These are phyloP conservation scores for Cathartes aura DNA, from an alignment of 2,113 vertebrate species.

Conservation along the genomic window DNA sequence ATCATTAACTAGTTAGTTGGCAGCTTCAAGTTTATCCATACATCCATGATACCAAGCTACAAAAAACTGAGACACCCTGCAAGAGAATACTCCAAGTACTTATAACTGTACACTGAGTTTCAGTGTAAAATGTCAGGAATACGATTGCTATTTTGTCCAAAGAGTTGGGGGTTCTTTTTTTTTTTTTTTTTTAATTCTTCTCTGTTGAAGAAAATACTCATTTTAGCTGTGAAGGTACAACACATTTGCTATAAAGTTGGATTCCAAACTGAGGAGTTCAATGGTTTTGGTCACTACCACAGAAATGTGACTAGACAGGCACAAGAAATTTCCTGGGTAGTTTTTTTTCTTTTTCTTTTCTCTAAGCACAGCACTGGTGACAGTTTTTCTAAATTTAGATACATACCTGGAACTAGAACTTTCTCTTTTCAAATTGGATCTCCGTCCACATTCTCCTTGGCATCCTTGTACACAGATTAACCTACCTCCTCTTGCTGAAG, in stretches of 20 bases:
- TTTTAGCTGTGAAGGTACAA: background rate
- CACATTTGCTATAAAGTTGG: background rate
- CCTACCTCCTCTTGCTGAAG: background rate
- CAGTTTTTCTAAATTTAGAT: constrained; percentile 4
- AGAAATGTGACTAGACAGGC: background rate
- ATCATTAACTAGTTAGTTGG: background rate
- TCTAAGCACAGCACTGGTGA: background rate
- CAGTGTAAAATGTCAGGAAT: background rate
- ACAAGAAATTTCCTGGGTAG: background rate
- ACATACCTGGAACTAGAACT: background rate
- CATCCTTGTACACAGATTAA: background rate
- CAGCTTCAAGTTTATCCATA: background rate
- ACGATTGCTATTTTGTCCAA: background rate
- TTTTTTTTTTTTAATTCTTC: background rate
- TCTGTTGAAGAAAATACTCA: background rate
- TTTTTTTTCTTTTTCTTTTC: background rate
- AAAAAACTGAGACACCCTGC: background rate
- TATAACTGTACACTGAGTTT: background rate
- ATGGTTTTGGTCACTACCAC: background rate
- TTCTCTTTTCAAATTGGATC: constrained; percentile 19
- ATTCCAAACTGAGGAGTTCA: background rate
- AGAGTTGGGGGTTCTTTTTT: background rate
- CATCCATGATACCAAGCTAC: background rate
- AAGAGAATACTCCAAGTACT: background rate
- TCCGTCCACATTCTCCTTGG: background rate